These are phyloP conservation scores for Callithrix jacchus DNA, from an alignment of 2,113 vertebrate genomes.

Conservation along the genomic window DNA sequence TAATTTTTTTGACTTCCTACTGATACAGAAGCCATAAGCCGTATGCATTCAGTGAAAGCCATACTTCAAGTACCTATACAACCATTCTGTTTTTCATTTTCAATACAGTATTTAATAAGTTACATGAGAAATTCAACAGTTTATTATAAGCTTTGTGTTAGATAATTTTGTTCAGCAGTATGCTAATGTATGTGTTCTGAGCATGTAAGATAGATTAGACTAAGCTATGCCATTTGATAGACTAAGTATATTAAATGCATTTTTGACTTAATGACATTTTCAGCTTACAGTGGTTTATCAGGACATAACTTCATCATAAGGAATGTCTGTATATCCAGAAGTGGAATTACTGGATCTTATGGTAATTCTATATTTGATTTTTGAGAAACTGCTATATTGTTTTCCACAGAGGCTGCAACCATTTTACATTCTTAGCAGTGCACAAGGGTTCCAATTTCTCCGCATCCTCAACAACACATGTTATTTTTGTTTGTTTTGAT, in stretches of 20 bases:
- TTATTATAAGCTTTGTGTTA: not conserved
- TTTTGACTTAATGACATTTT: not conserved
- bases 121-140: not conserved
- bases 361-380: not conserved
- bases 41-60: not conserved
- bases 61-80: not conserved
- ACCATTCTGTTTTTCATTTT: not conserved
- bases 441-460: not conserved
- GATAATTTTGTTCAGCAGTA: not conserved
- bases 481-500: not conserved
- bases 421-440: not conserved
- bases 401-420: not conserved
- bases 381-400: not conserved
- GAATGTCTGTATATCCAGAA: not conserved
- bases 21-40: not conserved
- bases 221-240: not conserved
- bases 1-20: not conserved
- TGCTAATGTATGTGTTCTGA: not conserved
- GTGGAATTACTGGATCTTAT: not conserved
- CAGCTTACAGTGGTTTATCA: not conserved
- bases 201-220: not conserved
- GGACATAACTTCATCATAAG: not conserved
- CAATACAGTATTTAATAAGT: not conserved
- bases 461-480: not conserved
- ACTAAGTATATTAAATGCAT: not conserved